Percentiles rank a stretch among this genome's conserved stretches.
Evolutionary conservation across 2,888 invertebrate species (phyloP).

Genomic region (Polydrusus tereticollis): DNA sequence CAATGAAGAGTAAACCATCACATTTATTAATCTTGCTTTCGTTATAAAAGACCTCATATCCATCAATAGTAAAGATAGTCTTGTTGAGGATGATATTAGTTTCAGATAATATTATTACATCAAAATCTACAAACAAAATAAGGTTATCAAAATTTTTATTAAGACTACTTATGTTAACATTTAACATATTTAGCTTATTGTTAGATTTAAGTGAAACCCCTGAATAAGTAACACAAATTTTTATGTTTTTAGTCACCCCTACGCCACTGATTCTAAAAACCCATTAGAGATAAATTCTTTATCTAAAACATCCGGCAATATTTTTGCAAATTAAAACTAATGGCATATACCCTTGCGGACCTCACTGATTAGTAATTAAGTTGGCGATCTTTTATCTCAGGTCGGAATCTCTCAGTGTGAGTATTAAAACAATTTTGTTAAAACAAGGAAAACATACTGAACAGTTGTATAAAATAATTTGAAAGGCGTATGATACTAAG

Average conservation of each 20-base stretch:
- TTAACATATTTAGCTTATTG: too few species aligned
- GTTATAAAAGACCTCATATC: too few species aligned
- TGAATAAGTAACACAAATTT: too few species aligned
- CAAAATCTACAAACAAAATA: too few species aligned
- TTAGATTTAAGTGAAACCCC: background rate
- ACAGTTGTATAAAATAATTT: constrained; percentile 28
- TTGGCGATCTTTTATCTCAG: constrained; percentile 36
- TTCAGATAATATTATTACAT: too few species aligned
- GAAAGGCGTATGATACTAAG: constrained; percentile 19
- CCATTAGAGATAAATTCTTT: background rate
- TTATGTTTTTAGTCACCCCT: too few species aligned
- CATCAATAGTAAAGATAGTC: too few species aligned
- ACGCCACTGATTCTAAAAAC: background rate
- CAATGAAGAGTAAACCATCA: too few species aligned
- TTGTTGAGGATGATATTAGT: too few species aligned
- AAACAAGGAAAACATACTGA: constrained; percentile 26
- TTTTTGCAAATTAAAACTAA: constrained; percentile 6
- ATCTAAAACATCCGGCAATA: background rate
- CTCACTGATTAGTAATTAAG: constrained; percentile 45
- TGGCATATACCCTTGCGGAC: constrained; percentile 26
- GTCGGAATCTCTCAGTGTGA: constrained; percentile 30
- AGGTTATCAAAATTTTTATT: too few species aligned
- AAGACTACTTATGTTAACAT: too few species aligned
- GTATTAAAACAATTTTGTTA: constrained; percentile 32
- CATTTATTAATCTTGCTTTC: too few species aligned